These are phyloP conservation scores for Noctilio leporinus DNA, from an alignment of 2,113 vertebrate genomes.

Conservation along the genomic window DNA sequence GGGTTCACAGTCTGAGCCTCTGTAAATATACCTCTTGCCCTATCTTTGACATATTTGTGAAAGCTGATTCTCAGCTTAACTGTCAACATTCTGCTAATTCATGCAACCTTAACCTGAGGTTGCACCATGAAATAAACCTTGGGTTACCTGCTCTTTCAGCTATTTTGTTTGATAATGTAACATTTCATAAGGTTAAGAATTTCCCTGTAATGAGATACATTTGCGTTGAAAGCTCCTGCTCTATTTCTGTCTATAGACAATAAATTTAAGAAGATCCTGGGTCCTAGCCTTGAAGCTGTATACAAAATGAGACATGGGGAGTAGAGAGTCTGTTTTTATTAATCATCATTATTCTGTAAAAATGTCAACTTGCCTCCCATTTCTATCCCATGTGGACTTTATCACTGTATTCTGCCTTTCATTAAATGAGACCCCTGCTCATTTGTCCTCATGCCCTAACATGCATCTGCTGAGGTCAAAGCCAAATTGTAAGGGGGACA, in stretches of 20 bases:
- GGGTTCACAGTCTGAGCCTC: background rate
- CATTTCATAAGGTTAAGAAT: slow-evolving; percentile 36
- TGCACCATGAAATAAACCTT: background rate
- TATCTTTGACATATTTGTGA: background rate
- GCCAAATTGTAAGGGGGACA: slow-evolving; percentile 56
- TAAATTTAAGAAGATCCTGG: slow-evolving; percentile 70
- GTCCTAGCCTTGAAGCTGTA: slow-evolving; percentile 41
- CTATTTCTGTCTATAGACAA: slow-evolving; percentile 72
- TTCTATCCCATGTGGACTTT: slow-evolving; percentile 68
- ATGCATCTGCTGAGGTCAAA: slow-evolving; percentile 62
- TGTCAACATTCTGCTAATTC: background rate
- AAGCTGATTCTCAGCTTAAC: background rate
- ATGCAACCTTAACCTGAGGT: background rate
- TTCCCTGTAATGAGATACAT: slow-evolving; percentile 59
- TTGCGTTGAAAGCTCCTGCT: slow-evolving; percentile 65
- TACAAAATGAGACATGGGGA: background rate
- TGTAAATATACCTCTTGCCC: background rate
- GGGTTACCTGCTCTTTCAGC: background rate
- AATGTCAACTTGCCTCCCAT: slow-evolving; percentile 69
- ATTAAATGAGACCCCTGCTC: slow-evolving; percentile 65
- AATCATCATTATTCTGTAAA: slow-evolving; percentile 78
- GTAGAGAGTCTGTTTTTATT: slow-evolving; percentile 61
- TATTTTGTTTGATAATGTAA: slow-evolving; percentile 25
- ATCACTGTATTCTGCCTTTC: slow-evolving; percentile 78
- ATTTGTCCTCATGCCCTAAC: slow-evolving; percentile 48